Conservation (phyloP, 2,797 vertebrate species). For the Enteromius thamalakanensis region DNA sequence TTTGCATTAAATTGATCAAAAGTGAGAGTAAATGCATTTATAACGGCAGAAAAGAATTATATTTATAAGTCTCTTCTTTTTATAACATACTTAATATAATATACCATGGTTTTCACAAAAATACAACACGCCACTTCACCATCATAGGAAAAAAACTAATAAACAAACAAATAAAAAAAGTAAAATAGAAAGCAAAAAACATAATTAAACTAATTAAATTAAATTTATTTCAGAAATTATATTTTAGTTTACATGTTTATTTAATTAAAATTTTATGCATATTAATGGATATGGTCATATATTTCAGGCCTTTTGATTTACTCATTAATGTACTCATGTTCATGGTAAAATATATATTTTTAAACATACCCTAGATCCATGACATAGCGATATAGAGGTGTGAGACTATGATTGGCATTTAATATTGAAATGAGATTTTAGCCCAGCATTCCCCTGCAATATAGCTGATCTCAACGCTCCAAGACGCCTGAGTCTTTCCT, state of each 20-base stretch:
- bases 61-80: no score
- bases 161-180: no score
- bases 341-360: neutral
- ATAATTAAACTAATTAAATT: no score
- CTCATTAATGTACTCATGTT: neutral
- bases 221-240: neutral
- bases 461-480: neutral
- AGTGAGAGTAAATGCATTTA: neutral
- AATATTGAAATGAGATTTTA: neutral
- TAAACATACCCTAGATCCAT: neutral
- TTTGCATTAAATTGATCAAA: neutral
- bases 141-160: no score
- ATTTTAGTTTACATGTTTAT: neutral
- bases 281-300: neutral
- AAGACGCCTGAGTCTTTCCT: constrained; percentile 4
- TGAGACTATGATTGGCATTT: constrained; percentile 14
- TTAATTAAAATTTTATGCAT: neutral
- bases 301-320: neutral
- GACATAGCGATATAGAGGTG: neutral
- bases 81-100: no score
- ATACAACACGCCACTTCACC: no score
- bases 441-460: neutral
- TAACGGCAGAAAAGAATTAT: neutral
- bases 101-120: neutral
- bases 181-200: no score